Conservation (phyloP, 2,888 invertebrate species). For the Cataglyphis albicans region DNA sequence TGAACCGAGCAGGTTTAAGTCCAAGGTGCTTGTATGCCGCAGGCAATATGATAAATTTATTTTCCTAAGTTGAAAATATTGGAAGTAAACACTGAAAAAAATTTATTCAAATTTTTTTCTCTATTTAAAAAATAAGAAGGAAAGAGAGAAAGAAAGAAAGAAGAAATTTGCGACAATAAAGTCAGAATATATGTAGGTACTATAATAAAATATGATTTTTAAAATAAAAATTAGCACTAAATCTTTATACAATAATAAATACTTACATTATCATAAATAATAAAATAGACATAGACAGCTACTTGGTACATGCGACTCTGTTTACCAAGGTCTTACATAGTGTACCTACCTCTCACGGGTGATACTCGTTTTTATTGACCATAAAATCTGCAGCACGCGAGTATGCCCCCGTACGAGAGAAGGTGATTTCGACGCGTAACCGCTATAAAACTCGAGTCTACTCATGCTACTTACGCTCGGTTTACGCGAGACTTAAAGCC, state of each 20-base stretch:
- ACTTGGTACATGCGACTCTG: constrained; percentile 38
- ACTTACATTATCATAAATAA: constrained; percentile 47
- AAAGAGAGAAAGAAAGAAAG: not conserved
- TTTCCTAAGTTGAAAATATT: not conserved
- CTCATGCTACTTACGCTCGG: constrained; percentile 23
- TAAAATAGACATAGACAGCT: constrained; percentile 37
- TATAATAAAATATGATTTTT: not conserved
- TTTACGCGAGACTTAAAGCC: constrained; percentile 32
- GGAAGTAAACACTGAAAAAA: not conserved
- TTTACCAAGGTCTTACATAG: constrained; percentile 39
- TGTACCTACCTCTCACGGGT: constrained; percentile 29
- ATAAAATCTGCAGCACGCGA: constrained; percentile 56
- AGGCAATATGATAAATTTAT: not conserved
- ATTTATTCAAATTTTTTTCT: constrained; percentile 25
- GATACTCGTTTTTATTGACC: constrained; percentile 62
- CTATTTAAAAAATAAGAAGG: not conserved
- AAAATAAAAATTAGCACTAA: constrained; percentile 50
- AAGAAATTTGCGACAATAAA: not conserved
- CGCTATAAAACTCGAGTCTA: constrained; percentile 57
- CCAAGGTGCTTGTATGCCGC: not conserved
- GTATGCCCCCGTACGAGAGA: constrained; percentile 4
- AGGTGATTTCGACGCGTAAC: constrained; percentile 38
- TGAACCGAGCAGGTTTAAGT: not conserved
- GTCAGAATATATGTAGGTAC: not conserved
- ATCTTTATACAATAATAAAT: constrained; percentile 45